Percentiles rank a stretch among this genome's conserved stretches.
Conservation (phyloP, 2,888 invertebrate genomes). For the Pristionchus fissidentatus region DNA sequence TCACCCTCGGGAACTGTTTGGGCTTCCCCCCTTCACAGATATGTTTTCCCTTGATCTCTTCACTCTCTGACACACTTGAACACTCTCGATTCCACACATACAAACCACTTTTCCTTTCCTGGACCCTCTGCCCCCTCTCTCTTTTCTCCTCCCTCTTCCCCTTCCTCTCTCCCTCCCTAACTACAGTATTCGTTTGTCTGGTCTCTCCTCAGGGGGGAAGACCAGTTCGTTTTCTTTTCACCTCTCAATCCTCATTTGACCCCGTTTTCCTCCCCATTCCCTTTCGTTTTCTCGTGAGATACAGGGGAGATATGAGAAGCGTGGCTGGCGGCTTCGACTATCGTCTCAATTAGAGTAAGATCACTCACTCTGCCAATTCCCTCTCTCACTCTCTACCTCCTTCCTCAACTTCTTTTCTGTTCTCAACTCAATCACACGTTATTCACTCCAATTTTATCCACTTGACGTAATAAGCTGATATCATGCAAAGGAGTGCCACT, state of each 20-base stretch:
- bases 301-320: constrained; percentile 16
- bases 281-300: constrained; percentile 44
- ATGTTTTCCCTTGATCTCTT: constrained; percentile 26
- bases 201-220: constrained; percentile 39
- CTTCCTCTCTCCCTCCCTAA: constrained; percentile 37
- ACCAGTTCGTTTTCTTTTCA: constrained; percentile 50
- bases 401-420: too few relatives aligned
- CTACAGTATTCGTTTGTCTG: constrained; percentile 47
- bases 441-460: too few relatives aligned
- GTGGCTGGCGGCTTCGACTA: neutral
- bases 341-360: neutral
- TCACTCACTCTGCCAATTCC: neutral
- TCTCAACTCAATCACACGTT: too few relatives aligned
- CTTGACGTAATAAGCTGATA: too few relatives aligned
- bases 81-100: constrained; percentile 38
- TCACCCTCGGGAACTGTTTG: constrained; percentile 9
- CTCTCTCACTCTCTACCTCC: neutral
- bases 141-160: neutral
- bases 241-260: constrained; percentile 48
- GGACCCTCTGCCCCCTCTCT: constrained; percentile 19
- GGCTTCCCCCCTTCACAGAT: constrained; percentile 9
- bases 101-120: constrained; percentile 49
- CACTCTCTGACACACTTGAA: constrained; percentile 44
- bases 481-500: too few relatives aligned
- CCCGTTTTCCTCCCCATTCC: constrained; percentile 46